A percentile compares a stretch with the other conserved stretches of the same genome.
These are phyloP conservation scores for Pseudorhombus dupliciocellatus DNA, from an alignment of 2,113 vertebrate species.

Conservation along the genomic window DNA sequence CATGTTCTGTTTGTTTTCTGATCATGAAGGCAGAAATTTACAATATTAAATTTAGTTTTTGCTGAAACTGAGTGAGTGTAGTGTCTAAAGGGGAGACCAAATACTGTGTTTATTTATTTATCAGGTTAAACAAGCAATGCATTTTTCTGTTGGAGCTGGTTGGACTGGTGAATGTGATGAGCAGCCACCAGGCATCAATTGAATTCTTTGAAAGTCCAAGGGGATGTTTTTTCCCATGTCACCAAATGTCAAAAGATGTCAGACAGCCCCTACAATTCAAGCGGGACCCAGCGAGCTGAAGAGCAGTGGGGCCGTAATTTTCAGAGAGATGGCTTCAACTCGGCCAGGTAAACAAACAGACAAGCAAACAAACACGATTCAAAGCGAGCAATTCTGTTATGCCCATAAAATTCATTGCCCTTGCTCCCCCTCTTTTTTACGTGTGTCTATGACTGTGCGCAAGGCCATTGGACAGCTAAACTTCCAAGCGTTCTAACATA, in stretches of 20 bases:
- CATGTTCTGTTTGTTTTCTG: no score
- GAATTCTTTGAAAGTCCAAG: conserved; percentile 26
- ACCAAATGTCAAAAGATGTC: conserved; percentile 52
- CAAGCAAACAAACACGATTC: conserved; percentile 52
- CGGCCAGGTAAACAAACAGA: conserved; percentile 57
- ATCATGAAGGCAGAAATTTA: no score
- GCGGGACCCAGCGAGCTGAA: conserved; percentile 34
- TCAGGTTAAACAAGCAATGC: conserved; percentile 5
- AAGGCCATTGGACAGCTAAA: conserved; percentile 60
- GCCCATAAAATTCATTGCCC: conserved; percentile 54
- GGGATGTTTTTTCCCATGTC: conserved; percentile 37
- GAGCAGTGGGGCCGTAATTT: conserved; percentile 41
- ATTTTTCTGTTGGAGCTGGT: conserved; percentile 5
- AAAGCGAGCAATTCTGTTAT: conserved; percentile 23
- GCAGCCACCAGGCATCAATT: conserved; percentile 21
- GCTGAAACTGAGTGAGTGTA: no score
- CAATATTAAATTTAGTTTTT: neutral
- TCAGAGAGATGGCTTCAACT: conserved; percentile 50
- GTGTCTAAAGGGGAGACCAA: neutral
- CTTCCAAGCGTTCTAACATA: conserved; percentile 47
- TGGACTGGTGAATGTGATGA: conserved; percentile 2
- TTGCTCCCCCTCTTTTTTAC: conserved; percentile 43
- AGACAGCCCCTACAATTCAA: conserved; percentile 28
- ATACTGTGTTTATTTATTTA: conserved; percentile 7
- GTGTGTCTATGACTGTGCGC: conserved; percentile 44